phyloP scores from a whole-genome alignment of 2,797 vertebrate genomes.

The Falco novaeseelandiae region DNA sequence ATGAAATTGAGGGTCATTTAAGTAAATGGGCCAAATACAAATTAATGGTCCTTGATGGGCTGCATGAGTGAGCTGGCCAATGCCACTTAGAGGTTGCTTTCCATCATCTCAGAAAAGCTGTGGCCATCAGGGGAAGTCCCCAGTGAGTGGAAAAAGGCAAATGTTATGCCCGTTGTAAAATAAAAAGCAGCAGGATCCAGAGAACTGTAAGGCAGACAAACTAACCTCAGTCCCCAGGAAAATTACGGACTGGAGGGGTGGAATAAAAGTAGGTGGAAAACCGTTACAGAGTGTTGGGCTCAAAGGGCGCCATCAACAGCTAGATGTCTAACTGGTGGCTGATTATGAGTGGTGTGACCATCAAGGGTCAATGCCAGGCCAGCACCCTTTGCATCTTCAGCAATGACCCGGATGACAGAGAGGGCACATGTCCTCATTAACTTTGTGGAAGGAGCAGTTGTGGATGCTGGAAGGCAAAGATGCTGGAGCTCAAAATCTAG shows the following conservation, averaged over 20 bases:
- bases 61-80: not conserved
- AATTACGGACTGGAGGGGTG: not conserved
- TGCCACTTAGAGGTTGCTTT: not conserved
- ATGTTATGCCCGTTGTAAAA: not conserved
- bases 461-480: not conserved
- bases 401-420: not conserved
- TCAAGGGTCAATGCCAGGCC: not conserved
- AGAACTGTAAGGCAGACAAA: not conserved
- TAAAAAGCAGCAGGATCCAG: not conserved
- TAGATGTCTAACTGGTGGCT: not conserved
- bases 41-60: not conserved
- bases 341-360: not conserved
- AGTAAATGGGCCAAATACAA: not conserved
- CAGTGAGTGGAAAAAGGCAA: not conserved
- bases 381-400: not conserved
- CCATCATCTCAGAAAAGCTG: not conserved
- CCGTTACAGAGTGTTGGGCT: fast-evolving
- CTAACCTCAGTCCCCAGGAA: not conserved
- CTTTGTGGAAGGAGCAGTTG: not conserved
- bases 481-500: not conserved
- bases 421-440: not conserved
- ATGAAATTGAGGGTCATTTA: not conserved
- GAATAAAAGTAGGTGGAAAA: not conserved
- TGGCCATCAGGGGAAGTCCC: not conserved
- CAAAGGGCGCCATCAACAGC: not conserved